These are phyloP conservation scores for Parotia lawesii DNA, from an alignment of 2,113 vertebrate species.

Conservation along the genomic window DNA sequence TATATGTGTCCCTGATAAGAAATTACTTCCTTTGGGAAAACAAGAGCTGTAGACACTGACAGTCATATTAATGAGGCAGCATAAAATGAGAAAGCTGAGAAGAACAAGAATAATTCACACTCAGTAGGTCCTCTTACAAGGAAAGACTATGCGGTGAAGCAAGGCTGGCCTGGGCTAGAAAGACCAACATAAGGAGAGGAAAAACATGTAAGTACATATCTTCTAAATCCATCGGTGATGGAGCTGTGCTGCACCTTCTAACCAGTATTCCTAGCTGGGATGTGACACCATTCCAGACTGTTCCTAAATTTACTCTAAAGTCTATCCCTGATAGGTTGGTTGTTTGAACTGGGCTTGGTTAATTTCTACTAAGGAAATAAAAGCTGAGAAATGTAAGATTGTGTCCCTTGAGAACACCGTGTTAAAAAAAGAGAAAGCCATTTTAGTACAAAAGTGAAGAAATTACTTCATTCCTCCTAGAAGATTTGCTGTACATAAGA, in stretches of 20 bases:
- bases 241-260: not conserved
- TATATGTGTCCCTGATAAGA: not conserved
- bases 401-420: not conserved
- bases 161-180: not conserved
- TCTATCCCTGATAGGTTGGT: not conserved
- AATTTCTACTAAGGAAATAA: not conserved
- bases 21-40: not conserved
- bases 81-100: not conserved
- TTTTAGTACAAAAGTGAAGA: not conserved
- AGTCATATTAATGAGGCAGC: not conserved
- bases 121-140: not conserved
- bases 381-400: not conserved
- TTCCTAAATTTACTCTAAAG: not conserved
- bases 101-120: not conserved
- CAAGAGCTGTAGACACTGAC: not conserved
- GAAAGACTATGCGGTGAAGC: not conserved
- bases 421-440: not conserved
- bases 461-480: not conserved
- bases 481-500: not conserved
- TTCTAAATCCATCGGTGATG: not conserved
- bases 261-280: not conserved
- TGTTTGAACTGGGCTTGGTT: not conserved
- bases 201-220: rapidly evolving
- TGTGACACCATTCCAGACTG: not conserved
- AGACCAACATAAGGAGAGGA: not conserved